Percentiles rank a stretch among this genome's conserved stretches.
Conservation (phyloP, 2,888 invertebrate genomes). For the Strigamia transsilvanica region DNA sequence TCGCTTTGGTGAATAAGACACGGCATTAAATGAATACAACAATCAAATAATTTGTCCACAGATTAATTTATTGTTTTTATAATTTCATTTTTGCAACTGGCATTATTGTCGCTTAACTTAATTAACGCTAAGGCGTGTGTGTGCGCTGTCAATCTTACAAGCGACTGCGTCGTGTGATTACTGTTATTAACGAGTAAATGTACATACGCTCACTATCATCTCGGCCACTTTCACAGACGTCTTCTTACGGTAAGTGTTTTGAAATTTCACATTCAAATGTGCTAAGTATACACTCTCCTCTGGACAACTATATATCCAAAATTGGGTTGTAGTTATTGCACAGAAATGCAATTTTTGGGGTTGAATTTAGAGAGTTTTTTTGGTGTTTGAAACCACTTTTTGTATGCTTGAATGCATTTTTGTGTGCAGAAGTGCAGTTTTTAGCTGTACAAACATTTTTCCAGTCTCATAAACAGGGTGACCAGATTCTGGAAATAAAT, state of each 20-base stretch:
- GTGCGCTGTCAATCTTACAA: neutral
- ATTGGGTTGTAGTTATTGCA: no score
- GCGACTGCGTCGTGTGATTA: neutral
- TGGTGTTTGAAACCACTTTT: no score
- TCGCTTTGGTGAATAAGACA: neutral
- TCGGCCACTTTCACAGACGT: neutral
- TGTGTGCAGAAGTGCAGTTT: no score
- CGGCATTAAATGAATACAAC: no score
- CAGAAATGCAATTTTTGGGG: no score
- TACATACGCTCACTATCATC: neutral
- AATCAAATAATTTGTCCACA: no score
- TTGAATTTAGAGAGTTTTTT: no score
- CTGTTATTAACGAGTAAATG: neutral
- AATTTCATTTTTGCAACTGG: neutral
- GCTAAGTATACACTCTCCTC: neutral
- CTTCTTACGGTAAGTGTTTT: neutral
- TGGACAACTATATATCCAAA: no score
- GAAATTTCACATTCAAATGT: slow-evolving; percentile 6
- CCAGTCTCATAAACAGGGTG: no score
- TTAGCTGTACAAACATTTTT: no score
- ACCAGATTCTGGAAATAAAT: no score
- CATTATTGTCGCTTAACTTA: neutral
- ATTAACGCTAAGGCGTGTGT: neutral
- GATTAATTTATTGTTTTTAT: neutral
- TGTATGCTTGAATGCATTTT: no score